Conservation (phyloP, 2,113 vertebrate genomes). For the Ailuropoda melanoleuca region DNA sequence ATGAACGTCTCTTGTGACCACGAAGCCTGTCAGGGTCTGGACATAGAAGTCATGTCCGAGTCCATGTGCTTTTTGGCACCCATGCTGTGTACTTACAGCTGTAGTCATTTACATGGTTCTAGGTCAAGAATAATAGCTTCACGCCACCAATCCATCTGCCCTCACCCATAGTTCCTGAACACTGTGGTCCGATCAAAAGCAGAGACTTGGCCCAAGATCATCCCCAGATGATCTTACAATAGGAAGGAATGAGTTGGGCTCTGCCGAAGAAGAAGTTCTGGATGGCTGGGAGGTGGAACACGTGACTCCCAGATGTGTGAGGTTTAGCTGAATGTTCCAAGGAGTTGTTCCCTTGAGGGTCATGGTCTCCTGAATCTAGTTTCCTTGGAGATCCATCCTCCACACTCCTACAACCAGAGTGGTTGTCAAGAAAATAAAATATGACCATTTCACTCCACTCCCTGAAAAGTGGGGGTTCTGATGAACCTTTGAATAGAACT, state of each 20-base stretch:
- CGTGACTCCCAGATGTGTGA: fast-evolving
- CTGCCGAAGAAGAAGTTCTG: not conserved
- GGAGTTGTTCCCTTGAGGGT: not conserved
- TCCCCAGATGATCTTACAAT: not conserved
- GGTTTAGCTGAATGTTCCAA: not conserved
- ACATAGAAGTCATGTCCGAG: not conserved
- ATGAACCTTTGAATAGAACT: not conserved
- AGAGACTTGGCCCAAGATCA: not conserved
- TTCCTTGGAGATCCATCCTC: not conserved
- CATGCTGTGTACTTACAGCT: not conserved
- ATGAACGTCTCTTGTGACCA: not conserved
- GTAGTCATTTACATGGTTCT: not conserved
- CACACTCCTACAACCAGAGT: not conserved
- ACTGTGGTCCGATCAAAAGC: not conserved
- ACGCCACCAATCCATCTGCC: fast-evolving
- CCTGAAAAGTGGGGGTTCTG: not conserved
- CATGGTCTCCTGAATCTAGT: not conserved
- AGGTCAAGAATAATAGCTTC: not conserved
- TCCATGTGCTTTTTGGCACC: not conserved
- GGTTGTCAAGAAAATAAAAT: conserved; percentile 12
- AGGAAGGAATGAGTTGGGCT: not conserved
- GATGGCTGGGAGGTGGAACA: no score
- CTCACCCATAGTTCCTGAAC: not conserved
- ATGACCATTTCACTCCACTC: not conserved
- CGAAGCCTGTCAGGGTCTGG: not conserved